These are phyloP conservation scores for Acanthopleura granulata DNA, from an alignment of 2,888 invertebrate genomes.

Conservation along the genomic window DNA sequence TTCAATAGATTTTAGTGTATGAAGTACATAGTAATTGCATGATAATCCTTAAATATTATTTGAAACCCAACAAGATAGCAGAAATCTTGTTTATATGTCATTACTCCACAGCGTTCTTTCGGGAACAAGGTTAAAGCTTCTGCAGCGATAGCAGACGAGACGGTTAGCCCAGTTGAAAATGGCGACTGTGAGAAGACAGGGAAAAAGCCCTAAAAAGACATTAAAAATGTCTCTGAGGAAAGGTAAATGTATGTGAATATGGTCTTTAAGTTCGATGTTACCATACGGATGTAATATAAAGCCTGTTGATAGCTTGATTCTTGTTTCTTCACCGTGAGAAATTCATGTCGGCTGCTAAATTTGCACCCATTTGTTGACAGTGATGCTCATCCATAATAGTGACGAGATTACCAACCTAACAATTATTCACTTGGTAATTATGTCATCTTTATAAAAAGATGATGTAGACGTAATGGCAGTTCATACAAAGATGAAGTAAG, in stretches of 20 bases:
- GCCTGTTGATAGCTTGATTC: not conserved
- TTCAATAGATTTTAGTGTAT: too few relatives aligned
- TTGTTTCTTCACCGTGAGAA: not conserved
- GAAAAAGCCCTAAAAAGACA: conserved; percentile 32
- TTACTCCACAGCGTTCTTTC: conserved; percentile 6
- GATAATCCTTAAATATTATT: too few relatives aligned
- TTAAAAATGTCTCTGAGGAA: conserved; percentile 16
- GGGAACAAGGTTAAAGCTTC: conserved; percentile 24
- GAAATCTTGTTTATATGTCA: too few relatives aligned
- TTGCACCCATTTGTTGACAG: not conserved
- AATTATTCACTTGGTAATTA: too few relatives aligned
- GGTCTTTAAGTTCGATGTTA: not conserved
- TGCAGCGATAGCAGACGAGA: conserved; percentile 39
- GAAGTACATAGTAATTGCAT: too few relatives aligned
- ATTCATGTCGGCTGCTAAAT: conserved; percentile 15
- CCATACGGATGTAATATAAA: not conserved
- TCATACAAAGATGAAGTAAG: not conserved
- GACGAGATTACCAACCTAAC: too few relatives aligned
- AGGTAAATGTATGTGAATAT: not conserved
- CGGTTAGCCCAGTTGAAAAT: conserved; percentile 30
- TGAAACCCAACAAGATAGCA: too few relatives aligned
- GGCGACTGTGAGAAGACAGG: conserved; percentile 36
- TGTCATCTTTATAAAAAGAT: too few relatives aligned
- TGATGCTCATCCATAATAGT: too few relatives aligned
- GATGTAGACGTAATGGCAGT: not conserved